Conservation (phyloP, 2,797 vertebrate genomes). For the Cossypha heuglini region DNA sequence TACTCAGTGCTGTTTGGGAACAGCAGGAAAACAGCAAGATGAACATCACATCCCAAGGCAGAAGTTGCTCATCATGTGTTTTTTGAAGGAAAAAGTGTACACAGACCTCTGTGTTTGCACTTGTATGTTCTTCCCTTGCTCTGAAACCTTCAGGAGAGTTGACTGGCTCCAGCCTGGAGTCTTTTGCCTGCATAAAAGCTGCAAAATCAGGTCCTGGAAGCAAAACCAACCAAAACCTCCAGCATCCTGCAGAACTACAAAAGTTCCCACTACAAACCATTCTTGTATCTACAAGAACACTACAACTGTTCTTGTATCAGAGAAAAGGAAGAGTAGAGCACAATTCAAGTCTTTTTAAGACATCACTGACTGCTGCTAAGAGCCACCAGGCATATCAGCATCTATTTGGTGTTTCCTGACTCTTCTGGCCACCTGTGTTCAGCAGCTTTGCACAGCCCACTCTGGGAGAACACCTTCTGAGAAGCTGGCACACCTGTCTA, state of each 20-base stretch:
- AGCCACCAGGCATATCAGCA: background rate
- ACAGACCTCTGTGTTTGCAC: background rate
- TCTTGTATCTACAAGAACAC: no score
- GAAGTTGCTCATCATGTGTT: background rate
- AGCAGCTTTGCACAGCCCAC: background rate
- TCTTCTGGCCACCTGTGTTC: background rate
- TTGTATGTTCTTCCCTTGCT: background rate
- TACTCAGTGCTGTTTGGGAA: fast-evolving
- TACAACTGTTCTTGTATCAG: background rate
- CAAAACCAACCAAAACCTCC: background rate
- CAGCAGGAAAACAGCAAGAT: background rate
- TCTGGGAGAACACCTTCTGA: background rate
- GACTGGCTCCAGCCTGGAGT: background rate
- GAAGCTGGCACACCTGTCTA: background rate
- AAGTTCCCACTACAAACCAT: background rate
- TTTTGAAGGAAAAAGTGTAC: background rate
- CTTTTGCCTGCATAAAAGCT: background rate
- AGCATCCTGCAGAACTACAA: fast-evolving
- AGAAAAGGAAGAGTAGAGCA: background rate
- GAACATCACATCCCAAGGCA: background rate
- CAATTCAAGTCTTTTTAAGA: background rate
- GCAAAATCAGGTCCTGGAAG: background rate
- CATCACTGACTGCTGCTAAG: background rate
- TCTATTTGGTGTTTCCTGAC: background rate
- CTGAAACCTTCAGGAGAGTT: background rate